Base-by-base conservation (phyloP, 2,797 vertebrate species). In the Clarias pachynema region DNA sequence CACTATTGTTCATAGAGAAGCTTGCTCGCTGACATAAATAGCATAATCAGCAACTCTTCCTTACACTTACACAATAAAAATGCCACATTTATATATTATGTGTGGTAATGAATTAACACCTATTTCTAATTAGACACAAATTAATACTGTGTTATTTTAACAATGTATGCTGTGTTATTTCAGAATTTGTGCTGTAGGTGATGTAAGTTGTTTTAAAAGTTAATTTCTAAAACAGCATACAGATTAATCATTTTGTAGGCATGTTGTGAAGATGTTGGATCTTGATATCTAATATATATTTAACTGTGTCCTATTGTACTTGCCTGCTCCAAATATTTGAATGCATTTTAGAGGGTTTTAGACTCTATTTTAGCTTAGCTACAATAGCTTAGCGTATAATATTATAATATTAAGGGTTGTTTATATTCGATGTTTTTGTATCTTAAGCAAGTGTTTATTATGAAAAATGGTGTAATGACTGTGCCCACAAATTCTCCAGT, bases 381-480 rank as follows among this genome's bases (percentile, higher is more conserved):
- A 44, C 44, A 44, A 44, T 44, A 44, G 44, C 44, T 65, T 65
- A 18, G 15, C 24, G 1, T 63, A 5, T 40, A 16, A 15, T 4
- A n/a, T 73, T 74, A 83, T 62, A 20, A 83, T 24, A 29, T 14
- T 31, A 44, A 44, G 40, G 20, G 31, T 66, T 63, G 37, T 63
- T 73, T 83, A 60, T 56, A 16, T 65, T 68, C 5, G 62, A 29
- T 53, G 62, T 15, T 4, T 49, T 75, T 40, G 44, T 49, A 8
- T 65, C 37, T 79, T 40, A 62, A 62, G 5, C 24, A 73, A 73
- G 70, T 16, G 44, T 26, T 14, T 22, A 49, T 53, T 73, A 26
- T 73, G 73, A 57, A 75, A 57, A 59, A 65, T 80, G 60, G 59
- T 60, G 9, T 79, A 80, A 29, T 80, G 60, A 80, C 60, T 65